Evolutionary conservation across 37 sponge, comb jelly and placozoan species (phyloP), one percentile per base, ranked within the genome.

Genomic region (Halichondria panicea): DNA sequence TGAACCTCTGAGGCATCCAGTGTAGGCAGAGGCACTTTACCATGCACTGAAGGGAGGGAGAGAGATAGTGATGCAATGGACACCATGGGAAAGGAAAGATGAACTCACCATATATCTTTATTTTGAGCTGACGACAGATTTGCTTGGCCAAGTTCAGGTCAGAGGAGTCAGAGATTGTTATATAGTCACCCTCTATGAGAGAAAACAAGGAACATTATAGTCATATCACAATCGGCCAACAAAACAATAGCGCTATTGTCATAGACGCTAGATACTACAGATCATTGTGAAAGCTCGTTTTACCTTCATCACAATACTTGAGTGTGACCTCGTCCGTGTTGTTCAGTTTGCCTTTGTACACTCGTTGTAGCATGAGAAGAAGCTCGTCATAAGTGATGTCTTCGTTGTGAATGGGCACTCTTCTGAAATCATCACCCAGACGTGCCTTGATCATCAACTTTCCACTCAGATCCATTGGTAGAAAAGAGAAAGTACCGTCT

Each of bases 301-400:
- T 78, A 95, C 96, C 97, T 76, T 96, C 93, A 69, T 96, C 97
- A 30, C 37, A 59, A 72, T 96, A 96, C 36, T 96, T 96, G 18
- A 96, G 71, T 5, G 79, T 75, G 1, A 96, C 97, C 37, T 96
- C 97, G 63, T 96, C 97, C 0, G 89, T 82, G 31, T 69, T 56
- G 43, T 55, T 84, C 53, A 96, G 78, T 27, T 63, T 68, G 22
- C 91, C 94, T 25, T 65, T 63, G 53, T 87, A 96, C 42, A 96
- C 88, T 45, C 97, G 50, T 65, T 92, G 93, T 27, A 96, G 52
- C 97, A 96, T 96, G 56, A 96, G 88, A 8, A 96, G 68, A 46
- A 96, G 85, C 43, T 96, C 97, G 63, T 96, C 97, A 72, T 89
- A 96, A 0, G 97, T 92, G 65, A 96, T 96, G 63, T 96, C 93